Percentiles rank a stretch among this genome's conserved stretches.
phyloP scores from a whole-genome alignment of 2,888 invertebrate species.

The Papilio demoleus region DNA sequence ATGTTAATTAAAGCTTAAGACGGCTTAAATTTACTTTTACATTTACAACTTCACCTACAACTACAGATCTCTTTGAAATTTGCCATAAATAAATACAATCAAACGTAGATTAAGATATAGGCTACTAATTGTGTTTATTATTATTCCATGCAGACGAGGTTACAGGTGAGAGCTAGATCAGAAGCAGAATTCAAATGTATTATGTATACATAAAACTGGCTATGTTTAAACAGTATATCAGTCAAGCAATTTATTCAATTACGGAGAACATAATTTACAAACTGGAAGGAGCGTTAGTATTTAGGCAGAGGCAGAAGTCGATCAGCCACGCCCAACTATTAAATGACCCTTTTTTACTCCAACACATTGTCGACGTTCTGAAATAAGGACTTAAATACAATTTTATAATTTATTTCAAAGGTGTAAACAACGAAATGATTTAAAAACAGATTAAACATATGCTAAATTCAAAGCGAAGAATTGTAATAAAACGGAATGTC shows the following conservation, averaged over 20 bases:
- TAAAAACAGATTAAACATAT: too few species aligned
- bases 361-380: not conserved
- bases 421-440: not conserved
- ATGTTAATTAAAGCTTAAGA: too few species aligned
- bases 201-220: not conserved
- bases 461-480: too few species aligned
- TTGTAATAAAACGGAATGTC: too few species aligned
- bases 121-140: too few species aligned
- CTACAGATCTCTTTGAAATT: too few species aligned
- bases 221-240: constrained; percentile 29
- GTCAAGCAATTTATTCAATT: constrained; percentile 35
- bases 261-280: constrained; percentile 53
- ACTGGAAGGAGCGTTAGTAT: constrained; percentile 53
- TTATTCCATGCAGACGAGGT: not conserved
- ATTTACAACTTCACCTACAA: too few species aligned
- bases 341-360: constrained; percentile 50
- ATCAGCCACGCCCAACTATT: constrained; percentile 60
- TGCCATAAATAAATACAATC: too few species aligned
- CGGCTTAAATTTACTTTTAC: too few species aligned
- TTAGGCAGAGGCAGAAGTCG: constrained; percentile 59
- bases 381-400: constrained; percentile 8
- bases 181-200: not conserved
- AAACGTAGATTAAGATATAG: too few species aligned
- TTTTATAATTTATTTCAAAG: not conserved
- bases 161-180: not conserved